Evolutionary conservation across 2,797 vertebrate genomes (phyloP).

Genomic region (Spinus olivaceus): DNA sequence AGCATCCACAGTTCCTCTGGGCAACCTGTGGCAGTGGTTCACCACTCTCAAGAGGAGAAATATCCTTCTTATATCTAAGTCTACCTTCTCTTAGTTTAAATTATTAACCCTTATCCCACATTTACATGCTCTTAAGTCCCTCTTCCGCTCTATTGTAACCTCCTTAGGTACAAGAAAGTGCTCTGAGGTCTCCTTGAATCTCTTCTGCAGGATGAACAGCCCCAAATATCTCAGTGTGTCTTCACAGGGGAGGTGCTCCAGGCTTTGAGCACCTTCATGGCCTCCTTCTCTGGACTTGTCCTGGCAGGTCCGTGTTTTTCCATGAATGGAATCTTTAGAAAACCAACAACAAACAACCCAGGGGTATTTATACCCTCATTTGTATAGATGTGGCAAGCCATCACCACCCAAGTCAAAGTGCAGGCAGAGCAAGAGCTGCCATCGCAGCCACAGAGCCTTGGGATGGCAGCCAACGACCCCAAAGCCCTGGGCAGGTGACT

Average conservation of each 20-base stretch:
- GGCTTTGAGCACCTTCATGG: background rate
- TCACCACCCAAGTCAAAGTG: background rate
- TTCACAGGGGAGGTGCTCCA: background rate
- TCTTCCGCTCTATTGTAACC: background rate
- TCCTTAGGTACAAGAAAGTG: background rate
- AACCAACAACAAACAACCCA: rapidly evolving
- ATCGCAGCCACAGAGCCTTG: background rate
- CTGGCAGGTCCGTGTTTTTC: background rate
- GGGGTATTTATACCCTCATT: background rate
- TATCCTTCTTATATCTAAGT: background rate
- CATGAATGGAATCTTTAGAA: background rate
- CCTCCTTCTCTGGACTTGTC: rapidly evolving
- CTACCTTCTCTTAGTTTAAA: background rate
- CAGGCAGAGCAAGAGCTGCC: background rate
- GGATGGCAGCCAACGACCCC: background rate
- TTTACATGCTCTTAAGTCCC: background rate
- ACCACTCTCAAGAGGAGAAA: background rate
- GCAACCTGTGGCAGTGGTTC: background rate
- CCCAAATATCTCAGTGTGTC: background rate
- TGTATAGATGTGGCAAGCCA: background rate
- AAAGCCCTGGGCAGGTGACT: background rate
- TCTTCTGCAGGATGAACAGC: background rate
- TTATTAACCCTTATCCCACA: background rate
- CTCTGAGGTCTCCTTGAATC: background rate
- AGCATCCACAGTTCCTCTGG: background rate